phyloP scores from a whole-genome alignment of 2,797 vertebrate species.

The Acanthiza pusilla region DNA sequence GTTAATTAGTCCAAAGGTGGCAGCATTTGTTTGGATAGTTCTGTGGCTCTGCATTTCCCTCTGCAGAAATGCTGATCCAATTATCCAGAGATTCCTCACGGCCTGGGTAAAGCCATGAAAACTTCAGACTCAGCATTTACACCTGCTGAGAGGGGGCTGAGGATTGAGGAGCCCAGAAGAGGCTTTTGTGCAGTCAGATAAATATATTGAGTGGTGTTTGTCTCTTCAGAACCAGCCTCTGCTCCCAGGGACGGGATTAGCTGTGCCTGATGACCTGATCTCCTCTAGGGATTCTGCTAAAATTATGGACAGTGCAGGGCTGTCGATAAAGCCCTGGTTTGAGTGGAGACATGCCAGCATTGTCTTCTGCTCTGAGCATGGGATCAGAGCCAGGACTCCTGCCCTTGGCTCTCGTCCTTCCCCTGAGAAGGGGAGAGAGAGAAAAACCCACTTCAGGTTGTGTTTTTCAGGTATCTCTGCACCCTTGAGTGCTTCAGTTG shows the following conservation, averaged over 20 bases:
- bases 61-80: not conserved
- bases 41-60: not conserved
- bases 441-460: not conserved
- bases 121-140: not conserved
- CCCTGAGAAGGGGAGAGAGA: not conserved
- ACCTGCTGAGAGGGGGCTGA: not conserved
- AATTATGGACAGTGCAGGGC: not conserved
- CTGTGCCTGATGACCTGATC: constrained; percentile 15
- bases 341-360: constrained; percentile 28
- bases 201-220: not conserved
- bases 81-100: not conserved
- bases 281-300: constrained; percentile 43
- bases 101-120: not conserved
- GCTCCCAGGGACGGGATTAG: not conserved
- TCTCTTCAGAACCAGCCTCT: not conserved
- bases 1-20: not conserved
- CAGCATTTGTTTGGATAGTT: not conserved
- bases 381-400: constrained; percentile 34
- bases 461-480: not conserved
- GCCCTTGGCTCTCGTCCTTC: constrained; percentile 53
- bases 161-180: not conserved
- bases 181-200: not conserved
- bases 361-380: not conserved
- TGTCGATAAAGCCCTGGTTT: not conserved
- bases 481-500: constrained; percentile 21